A percentile compares a stretch with the other conserved stretches of the same genome.
These are phyloP conservation scores for Esox niger DNA, from an alignment of 2,113 vertebrate species.

Conservation along the genomic window DNA sequence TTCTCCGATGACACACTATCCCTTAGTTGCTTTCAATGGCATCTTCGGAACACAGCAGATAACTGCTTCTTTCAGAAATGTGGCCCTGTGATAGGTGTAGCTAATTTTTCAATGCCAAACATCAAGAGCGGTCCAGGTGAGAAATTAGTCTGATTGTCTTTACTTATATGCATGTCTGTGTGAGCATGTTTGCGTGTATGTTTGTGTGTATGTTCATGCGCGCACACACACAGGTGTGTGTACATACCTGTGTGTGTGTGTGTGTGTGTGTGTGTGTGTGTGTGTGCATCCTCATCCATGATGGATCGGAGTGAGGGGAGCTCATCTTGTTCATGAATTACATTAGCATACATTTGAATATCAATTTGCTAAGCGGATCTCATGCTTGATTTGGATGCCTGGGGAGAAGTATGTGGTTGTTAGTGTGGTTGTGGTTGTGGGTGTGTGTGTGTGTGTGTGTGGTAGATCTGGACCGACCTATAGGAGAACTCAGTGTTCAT, in stretches of 20 bases:
- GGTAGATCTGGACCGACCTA: background rate
- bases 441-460: conserved; percentile 12
- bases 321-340: conserved; percentile 25
- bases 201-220: background rate
- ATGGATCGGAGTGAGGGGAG: background rate
- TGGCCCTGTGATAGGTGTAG: conserved; percentile 3
- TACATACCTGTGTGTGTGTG: background rate
- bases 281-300: background rate
- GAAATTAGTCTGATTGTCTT: too few species aligned
- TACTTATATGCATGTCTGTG: too few species aligned
- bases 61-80: conserved; percentile 20
- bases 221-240: too few species aligned
- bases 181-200: too few species aligned
- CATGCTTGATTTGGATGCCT: conserved; percentile 27
- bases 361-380: conserved; percentile 39
- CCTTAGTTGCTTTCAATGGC: background rate
- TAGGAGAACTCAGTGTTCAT: conserved; percentile 35
- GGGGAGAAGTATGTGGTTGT: background rate
- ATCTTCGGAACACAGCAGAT: too few species aligned
- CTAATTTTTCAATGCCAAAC: conserved; percentile 39
- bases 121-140: conserved; percentile 3
- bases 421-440: too few species aligned
- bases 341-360: conserved; percentile 59
- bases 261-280: background rate
- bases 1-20: background rate